Percentiles rank a stretch among this genome's conserved stretches.
These are phyloP conservation scores for Mungos mungo DNA, from an alignment of 2,113 vertebrate species.

Conservation along the genomic window DNA sequence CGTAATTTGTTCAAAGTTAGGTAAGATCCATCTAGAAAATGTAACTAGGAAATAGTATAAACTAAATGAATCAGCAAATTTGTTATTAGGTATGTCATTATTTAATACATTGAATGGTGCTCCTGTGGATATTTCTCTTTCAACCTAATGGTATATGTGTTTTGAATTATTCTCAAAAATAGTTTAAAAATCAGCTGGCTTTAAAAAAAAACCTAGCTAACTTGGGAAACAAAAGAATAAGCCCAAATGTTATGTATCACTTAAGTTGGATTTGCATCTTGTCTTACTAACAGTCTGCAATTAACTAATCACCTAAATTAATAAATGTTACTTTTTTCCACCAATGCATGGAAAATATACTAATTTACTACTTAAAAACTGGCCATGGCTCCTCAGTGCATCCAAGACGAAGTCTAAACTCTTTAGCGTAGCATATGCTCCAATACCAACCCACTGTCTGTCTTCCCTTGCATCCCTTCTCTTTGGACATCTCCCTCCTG, in stretches of 20 bases:
- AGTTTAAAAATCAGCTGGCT: background rate
- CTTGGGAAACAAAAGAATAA: background rate
- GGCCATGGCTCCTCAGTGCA: background rate
- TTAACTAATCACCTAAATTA: slow-evolving; percentile 38
- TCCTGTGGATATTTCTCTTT: background rate
- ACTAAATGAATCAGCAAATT: background rate
- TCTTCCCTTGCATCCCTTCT: background rate
- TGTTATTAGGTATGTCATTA: background rate
- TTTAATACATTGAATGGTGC: background rate
- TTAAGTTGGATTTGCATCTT: background rate
- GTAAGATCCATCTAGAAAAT: background rate
- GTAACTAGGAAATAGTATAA: background rate
- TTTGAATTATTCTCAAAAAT: slow-evolving; percentile 36
- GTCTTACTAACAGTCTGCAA: background rate
- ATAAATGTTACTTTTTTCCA: background rate
- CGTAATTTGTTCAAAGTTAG: slow-evolving; percentile 10
- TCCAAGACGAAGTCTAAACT: background rate
- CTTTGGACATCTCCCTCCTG: background rate
- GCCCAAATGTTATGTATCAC: background rate
- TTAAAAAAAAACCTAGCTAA: background rate
- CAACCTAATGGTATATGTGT: background rate
- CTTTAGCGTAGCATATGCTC: background rate
- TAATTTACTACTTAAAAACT: background rate
- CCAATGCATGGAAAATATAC: background rate
- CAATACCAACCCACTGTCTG: background rate